Evolutionary conservation across 2,797 vertebrate species (phyloP), one percentile per base, ranked within the genome.

Genomic region (Sebastes kiyomatsui): DNA sequence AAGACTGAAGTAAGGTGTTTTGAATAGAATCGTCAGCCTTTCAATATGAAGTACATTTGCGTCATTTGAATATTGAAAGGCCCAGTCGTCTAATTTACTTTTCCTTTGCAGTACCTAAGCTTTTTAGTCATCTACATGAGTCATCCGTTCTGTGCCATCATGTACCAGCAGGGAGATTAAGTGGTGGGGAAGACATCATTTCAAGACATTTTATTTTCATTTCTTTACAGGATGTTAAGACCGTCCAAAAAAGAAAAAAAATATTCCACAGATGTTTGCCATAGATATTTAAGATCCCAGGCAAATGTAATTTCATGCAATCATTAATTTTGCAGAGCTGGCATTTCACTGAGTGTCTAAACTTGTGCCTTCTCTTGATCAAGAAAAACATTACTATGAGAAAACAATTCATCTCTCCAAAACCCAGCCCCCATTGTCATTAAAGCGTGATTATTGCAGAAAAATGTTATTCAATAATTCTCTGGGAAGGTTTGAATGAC

Each of bases 31-130:
- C 38, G 12, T 16, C 20, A 61, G 22, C 27, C 18, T 55, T 67
- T 66, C 10, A 64, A n/a, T 67, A 5, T 32, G 23, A 46, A 68
- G 32, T 56, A 16, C 23, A 58, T 69, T 49, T 71, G 46, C 27
- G 7, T 27, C 32, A 64, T 82, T 58, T 78, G 20, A 55, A 20
- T 79, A 55, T 32, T 72, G 8, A 75, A 69, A 69, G 38, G 27
- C 46, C 22, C 35, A 33, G 7, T 54, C 27, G 16, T 18, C 23
- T 9, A 12, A 38, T 67, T 82, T 38, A 33, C 46, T 13, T 33
- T 89, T 87, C 52, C 20, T 77, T 75, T 81, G 52, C 60, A 22
- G 59, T 72, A 33, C 25, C n/a, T 77, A 79, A 82, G 78, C 75
- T 79, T 75, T 69, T 75, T 75, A 84, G 82, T 82, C 54, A 80